These are phyloP conservation scores for Caenorhabditis doughertyi DNA, from an alignment of 2,888 invertebrate species.

Conservation along the genomic window DNA sequence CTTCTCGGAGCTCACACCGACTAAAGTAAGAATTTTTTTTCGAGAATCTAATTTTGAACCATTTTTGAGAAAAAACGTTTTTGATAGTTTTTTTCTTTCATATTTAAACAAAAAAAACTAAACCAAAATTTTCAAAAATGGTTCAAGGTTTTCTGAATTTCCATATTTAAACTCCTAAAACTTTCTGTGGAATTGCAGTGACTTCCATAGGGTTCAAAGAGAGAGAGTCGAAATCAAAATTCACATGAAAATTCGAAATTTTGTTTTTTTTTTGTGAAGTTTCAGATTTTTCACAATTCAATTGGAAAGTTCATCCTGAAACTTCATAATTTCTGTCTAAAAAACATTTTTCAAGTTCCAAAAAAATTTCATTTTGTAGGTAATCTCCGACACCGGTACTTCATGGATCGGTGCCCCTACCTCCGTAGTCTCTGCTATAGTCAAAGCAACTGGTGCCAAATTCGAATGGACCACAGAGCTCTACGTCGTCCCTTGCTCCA, in stretches of 20 bases:
- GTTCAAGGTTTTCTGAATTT: too few relatives aligned
- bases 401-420: slow-evolving; percentile 75
- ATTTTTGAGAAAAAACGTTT: background rate
- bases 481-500: slow-evolving; percentile 75
- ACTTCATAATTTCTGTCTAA: background rate
- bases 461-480: slow-evolving; percentile 68
- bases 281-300: too few relatives aligned
- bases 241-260: background rate
- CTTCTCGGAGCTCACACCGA: slow-evolving; percentile 65
- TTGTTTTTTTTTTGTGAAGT: too few relatives aligned
- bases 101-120: too few relatives aligned
- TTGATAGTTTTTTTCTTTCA: too few relatives aligned
- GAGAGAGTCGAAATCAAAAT: too few relatives aligned
- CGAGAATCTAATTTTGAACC: background rate
- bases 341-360: too few relatives aligned
- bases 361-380: slow-evolving; percentile 45
- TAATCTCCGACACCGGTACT: slow-evolving; percentile 80
- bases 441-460: slow-evolving; percentile 70
- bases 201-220: too few relatives aligned
- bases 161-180: too few relatives aligned
- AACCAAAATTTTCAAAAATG: too few relatives aligned
- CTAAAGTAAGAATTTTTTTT: slow-evolving; percentile 33
- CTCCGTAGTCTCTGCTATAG: slow-evolving; percentile 64
- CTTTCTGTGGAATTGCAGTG: too few relatives aligned
- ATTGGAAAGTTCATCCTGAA: too few relatives aligned